These are phyloP conservation scores for Cheilosia vernalis DNA, from an alignment of 2,888 invertebrate species.

Conservation along the genomic window DNA sequence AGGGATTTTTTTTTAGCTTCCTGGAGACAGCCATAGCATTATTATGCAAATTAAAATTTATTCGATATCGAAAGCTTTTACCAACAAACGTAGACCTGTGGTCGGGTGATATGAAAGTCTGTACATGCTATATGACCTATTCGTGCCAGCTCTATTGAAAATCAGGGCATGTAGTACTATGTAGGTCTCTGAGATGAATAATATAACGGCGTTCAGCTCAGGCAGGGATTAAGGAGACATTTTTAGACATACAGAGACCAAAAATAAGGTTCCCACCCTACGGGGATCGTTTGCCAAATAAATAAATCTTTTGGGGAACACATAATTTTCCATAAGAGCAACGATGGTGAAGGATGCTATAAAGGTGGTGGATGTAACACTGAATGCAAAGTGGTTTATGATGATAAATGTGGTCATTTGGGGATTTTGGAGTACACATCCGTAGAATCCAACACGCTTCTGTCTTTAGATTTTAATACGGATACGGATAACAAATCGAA, in stretches of 20 bases:
- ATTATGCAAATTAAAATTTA: too few species aligned
- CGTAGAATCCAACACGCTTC: constrained; percentile 24
- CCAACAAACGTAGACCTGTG: too few species aligned
- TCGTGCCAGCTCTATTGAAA: constrained; percentile 33
- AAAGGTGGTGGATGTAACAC: constrained; percentile 26
- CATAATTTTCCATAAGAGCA: constrained; percentile 42
- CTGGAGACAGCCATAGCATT: too few species aligned
- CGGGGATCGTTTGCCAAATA: constrained; percentile 27
- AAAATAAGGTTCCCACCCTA: not conserved
- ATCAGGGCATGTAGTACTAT: constrained; percentile 46
- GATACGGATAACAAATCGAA: constrained; percentile 2
- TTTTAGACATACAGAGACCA: constrained; percentile 3
- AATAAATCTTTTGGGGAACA: constrained; percentile 55
- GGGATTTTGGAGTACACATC: constrained; percentile 17
- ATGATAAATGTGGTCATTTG: constrained; percentile 60
- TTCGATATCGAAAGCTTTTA: too few species aligned
- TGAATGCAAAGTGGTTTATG: constrained; percentile 55
- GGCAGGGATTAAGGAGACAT: constrained; percentile 9
- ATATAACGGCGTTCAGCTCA: constrained; percentile 22
- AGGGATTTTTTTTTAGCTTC: too few species aligned
- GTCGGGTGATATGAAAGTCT: too few species aligned
- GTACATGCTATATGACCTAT: not conserved
- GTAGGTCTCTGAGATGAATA: constrained; percentile 33
- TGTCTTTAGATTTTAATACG: constrained; percentile 32
- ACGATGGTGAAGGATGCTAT: constrained; percentile 14